Evolutionary conservation across 2,113 vertebrate genomes (phyloP), one percentile per base, ranked within the genome.

Genomic region (Mungos mungo): DNA sequence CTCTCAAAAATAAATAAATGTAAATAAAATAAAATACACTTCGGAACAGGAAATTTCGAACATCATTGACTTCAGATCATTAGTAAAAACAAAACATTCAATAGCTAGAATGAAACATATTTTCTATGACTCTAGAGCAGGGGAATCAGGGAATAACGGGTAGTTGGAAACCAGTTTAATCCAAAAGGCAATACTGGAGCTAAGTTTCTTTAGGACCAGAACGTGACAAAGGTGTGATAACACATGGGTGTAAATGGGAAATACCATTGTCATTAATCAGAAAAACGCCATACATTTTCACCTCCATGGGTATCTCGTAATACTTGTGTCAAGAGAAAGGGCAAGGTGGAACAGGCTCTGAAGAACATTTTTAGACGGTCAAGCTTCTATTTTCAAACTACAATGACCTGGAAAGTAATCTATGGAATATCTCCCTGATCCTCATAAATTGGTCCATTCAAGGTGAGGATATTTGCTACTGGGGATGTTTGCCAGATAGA

Each of bases 401-500:
- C 0, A 54, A 0, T 23, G 13, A 84, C 25, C 41, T 19, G 9
- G 68, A 47, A 79, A 57, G 4, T 27, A 29, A 57, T 27, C 31
- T 68, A 3, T 2, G 2, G 4, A 60, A 19, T 25, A 0, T 9
- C 2, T 92, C 5, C 7, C 31, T 33, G 10, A 47, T 19, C 10
- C 2, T 92, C 8, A 29, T 14, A 69, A 8, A 10, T 7, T 13
- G 9, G 38, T 4, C 19, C 18, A 10, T 25, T 68, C 11, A 52
- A 66, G 2, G 11, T 14, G 3, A 84, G n/a, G 12, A 47, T 16
- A 9, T 29, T 4, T 29, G 13, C 2, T 72, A 8, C 1, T 41
- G 3, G 45, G 4, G 89, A 47, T 52, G 0, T 0, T 52, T 71
- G 52, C 9, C 16, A 65, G n/a, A 4, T 47, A 3, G 8, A 5